Evolutionary conservation across 2,797 vertebrate species (phyloP).

Genomic region (Esox masquinongy): DNA sequence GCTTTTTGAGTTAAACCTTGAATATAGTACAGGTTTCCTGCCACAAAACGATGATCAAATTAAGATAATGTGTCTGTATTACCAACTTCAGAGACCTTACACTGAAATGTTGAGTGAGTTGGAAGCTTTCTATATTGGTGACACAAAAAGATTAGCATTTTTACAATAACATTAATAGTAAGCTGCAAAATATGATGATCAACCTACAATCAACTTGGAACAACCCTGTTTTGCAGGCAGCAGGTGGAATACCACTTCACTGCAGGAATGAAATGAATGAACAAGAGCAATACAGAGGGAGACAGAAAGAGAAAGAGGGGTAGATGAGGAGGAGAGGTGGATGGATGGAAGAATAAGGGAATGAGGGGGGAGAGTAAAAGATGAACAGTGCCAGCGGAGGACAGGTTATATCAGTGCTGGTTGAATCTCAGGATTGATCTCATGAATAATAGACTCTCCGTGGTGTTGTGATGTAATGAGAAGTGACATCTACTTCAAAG

Average conservation of each 20-base stretch:
- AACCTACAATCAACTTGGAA: not conserved
- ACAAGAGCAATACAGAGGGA: not conserved
- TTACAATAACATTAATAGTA: too few relatives aligned
- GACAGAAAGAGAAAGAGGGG: not conserved
- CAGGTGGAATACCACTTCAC: not conserved
- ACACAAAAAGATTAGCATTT: too few relatives aligned
- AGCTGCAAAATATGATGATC: not conserved
- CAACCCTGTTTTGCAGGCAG: not conserved
- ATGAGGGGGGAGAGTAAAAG: conserved; percentile 12
- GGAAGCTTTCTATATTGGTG: not conserved
- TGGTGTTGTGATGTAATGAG: conserved; percentile 58
- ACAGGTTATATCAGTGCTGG: conserved; percentile 56
- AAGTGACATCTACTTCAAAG: conserved; percentile 60
- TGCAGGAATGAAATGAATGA: not conserved
- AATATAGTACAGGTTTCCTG: too few relatives aligned
- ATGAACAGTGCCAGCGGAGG: conserved; percentile 18
- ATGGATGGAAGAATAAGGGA: conserved; percentile 6
- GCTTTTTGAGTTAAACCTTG: too few relatives aligned
- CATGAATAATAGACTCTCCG: conserved; percentile 67
- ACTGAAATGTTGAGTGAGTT: not conserved
- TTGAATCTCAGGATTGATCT: conserved; percentile 67
- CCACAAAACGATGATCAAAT: too few relatives aligned
- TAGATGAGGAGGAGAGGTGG: not conserved
- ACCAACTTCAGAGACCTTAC: not conserved
- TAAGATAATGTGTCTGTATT: not conserved